Base-by-base conservation (phyloP, 2,113 vertebrate species). In the Cichladusa arquata region DNA sequence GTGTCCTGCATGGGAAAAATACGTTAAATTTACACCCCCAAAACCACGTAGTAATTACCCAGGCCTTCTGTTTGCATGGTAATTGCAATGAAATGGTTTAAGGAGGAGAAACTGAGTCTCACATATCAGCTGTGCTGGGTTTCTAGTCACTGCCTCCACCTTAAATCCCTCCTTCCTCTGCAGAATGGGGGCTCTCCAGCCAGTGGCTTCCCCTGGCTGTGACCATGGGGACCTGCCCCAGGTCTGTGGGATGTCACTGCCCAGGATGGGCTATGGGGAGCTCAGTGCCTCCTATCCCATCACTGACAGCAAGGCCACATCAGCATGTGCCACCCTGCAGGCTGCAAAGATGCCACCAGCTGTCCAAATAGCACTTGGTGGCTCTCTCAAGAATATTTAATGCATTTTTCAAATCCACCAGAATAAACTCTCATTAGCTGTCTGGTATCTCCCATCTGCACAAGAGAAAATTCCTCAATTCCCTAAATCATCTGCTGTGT, bases 21-120 rank as follows among this genome's bases (percentile, higher is more conserved):
- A 42, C 4, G 2, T 69, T 86, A 72, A 81, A 94, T 81, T 79
- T 81, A 94, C 88, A 94, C 84, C 73, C 91, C 91, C 73, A 67
- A 74, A 84, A 45, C 23, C 91, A 91, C 5, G 4, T 31, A 71
- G 44, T 86, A 76, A 89, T 91, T 53, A 89, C 53, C 57, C 56
- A 83, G n/a, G 40, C 91, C 91, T 90, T 76, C 85, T 92, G 77
- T 69, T 80, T 86, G 53, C 87, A 42, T 6, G 3, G 69, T 23
- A 95, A 92, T 92, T 89, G 76, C 86, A 91, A 36, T 2, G 11
- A 36, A 70, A 81, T 0, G 5, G 31, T 69, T 92, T 81, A 47
- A 86, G 60, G 81, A 81, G 50, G 57, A 87, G 67, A 34, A 90
- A 38, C 20, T 45, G 36, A 44, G 7, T 9, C 33, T 74, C 44